These are phyloP conservation scores for Platysternon megacephalum DNA, from an alignment of 2,113 vertebrate genomes.

Conservation along the genomic window DNA sequence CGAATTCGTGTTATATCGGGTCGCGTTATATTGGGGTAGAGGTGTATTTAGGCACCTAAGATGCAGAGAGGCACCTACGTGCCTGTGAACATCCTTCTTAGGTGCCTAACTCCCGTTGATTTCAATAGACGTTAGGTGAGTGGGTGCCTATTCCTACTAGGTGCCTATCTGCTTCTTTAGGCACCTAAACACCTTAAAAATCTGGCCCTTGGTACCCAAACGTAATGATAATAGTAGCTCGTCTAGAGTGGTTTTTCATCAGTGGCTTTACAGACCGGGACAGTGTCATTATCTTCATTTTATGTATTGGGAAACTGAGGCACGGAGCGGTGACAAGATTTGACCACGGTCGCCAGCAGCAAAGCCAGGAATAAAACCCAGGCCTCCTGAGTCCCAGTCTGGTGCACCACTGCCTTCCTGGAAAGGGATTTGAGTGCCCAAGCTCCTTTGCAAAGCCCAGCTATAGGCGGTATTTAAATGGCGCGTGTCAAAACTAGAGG, in stretches of 20 bases:
- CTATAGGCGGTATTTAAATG: not conserved
- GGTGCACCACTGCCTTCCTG: not conserved
- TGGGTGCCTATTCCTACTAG: not conserved
- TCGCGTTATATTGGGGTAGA: too few species aligned
- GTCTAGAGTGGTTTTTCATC: not conserved
- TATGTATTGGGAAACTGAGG: not conserved
- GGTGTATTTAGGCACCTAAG: not conserved
- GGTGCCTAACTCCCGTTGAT: not conserved
- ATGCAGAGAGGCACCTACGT: not conserved
- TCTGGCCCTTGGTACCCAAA: too few species aligned
- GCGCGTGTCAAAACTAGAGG: not conserved
- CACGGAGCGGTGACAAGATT: not conserved
- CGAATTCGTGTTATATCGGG: too few species aligned
- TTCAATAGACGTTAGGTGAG: not conserved
- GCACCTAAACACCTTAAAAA: too few species aligned
- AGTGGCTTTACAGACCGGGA: not conserved
- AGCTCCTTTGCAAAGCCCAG: not conserved
- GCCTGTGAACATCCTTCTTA: not conserved
- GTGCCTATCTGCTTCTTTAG: not conserved
- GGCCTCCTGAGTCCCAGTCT: not conserved
- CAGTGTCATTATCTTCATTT: not conserved
- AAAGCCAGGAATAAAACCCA: not conserved
- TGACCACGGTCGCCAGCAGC: not conserved
- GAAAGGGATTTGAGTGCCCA: not conserved
- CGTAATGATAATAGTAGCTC: not conserved